These are phyloP conservation scores for Tenthredo amoena DNA, from an alignment of 2,888 invertebrate genomes.

Conservation along the genomic window DNA sequence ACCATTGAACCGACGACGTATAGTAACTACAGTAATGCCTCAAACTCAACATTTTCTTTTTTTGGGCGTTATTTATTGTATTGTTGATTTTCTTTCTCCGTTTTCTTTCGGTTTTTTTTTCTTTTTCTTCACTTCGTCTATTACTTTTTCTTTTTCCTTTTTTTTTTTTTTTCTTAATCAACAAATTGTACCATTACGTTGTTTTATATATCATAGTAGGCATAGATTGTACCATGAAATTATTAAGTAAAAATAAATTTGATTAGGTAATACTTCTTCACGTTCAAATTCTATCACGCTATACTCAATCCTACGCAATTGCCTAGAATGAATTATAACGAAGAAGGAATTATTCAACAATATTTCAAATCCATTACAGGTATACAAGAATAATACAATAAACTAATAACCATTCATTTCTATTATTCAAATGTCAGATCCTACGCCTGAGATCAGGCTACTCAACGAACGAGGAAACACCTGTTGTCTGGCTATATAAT, in stretches of 20 bases:
- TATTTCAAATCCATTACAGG: neutral
- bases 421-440: neutral
- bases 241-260: slow-evolving; percentile 78
- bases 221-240: slow-evolving; percentile 78
- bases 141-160: neutral
- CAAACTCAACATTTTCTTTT: slow-evolving; percentile 13
- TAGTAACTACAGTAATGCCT: slow-evolving; percentile 30
- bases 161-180: neutral
- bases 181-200: slow-evolving; percentile 73
- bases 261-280: slow-evolving; percentile 74
- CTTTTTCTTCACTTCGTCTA: neutral
- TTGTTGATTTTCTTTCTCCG: neutral
- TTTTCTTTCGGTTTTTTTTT: neutral
- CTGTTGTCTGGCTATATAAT: neutral
- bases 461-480: neutral
- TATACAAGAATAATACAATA: neutral
- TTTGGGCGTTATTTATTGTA: slow-evolving; percentile 33
- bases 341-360: neutral
- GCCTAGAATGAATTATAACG: neutral
- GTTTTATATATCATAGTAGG: slow-evolving; percentile 77
- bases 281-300: neutral
- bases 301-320: neutral
- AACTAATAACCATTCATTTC: neutral
- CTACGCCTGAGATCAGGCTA: slow-evolving; percentile 9
- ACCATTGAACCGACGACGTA: slow-evolving; percentile 41